phyloP scores from a whole-genome alignment of 2,888 invertebrate genomes.

The Lapara coniferarum region DNA sequence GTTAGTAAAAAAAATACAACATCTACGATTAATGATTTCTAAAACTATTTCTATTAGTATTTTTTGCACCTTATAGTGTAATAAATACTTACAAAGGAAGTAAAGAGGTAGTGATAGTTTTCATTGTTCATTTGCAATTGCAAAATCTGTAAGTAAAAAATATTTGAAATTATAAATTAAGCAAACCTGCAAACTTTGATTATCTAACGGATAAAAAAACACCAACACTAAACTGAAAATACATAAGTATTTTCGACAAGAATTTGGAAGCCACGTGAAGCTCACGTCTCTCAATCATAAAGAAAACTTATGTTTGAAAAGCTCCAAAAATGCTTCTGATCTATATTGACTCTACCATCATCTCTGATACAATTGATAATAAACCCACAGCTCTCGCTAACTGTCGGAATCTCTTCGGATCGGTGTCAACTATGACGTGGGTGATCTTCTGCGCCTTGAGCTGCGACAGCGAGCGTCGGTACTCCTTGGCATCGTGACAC shows the following conservation, averaged over 20 bases:
- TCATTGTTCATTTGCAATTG: conserved; percentile 98
- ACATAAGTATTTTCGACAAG: no score
- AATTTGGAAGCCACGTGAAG: no score
- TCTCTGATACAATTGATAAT: not conserved
- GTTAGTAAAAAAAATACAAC: no score
- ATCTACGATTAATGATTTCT: no score
- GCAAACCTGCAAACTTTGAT: not conserved
- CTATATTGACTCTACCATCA: no score
- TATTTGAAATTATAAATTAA: no score
- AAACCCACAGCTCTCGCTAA: conserved; percentile 93
- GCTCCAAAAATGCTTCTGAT: no score
- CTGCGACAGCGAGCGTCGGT: conserved; percentile 89
- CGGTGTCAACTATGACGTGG: conserved; percentile 94
- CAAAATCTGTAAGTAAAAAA: conserved; percentile 88
- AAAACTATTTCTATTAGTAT: not conserved
- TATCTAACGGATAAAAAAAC: no score
- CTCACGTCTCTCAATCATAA: no score
- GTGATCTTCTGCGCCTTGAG: conserved; percentile 93
- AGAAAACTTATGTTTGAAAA: no score
- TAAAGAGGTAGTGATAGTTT: conserved; percentile 97
- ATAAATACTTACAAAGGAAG: conserved; percentile 96
- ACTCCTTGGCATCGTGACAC: conserved; percentile 85
- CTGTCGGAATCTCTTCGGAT: conserved; percentile 90
- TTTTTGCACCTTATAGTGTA: no score
- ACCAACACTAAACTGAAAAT: no score